Percentiles rank a stretch among this genome's conserved stretches.
Conservation (phyloP, 2,888 invertebrate species). For the Pegoplata infirma region DNA sequence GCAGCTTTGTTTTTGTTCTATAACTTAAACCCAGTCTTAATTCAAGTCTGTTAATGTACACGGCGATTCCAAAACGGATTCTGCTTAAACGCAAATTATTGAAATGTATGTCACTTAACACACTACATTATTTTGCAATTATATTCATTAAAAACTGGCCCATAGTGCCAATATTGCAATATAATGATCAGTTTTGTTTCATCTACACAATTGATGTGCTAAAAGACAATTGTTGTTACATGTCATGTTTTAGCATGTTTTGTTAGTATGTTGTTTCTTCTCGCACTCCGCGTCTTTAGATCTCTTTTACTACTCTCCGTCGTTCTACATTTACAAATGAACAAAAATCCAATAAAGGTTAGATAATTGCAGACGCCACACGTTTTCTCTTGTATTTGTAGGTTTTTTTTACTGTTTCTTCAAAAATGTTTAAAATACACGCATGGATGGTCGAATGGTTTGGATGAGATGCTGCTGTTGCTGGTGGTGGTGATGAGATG, state of each 20-base stretch:
- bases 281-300: not conserved
- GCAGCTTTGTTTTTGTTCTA: too few relatives aligned
- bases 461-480: too few relatives aligned
- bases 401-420: too few relatives aligned
- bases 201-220: constrained; percentile 51
- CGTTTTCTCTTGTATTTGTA: constrained; percentile 53
- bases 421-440: constrained; percentile 14
- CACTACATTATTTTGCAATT: too few relatives aligned
- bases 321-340: constrained; percentile 37
- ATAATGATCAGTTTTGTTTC: constrained; percentile 41
- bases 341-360: constrained; percentile 57
- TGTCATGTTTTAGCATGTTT: constrained; percentile 62
- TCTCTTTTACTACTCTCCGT: not conserved
- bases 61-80: too few relatives aligned
- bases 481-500: constrained; percentile 14
- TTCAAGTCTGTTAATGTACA: too few relatives aligned
- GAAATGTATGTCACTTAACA: too few relatives aligned
- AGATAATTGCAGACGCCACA: constrained; percentile 67
- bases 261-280: constrained; percentile 25
- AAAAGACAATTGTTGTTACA: constrained; percentile 60
- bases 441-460: not conserved
- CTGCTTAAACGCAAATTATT: too few relatives aligned
- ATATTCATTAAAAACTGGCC: too few relatives aligned
- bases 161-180: constrained; percentile 14
- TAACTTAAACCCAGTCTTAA: too few relatives aligned